Evolutionary conservation across 1,140 invertebrate species (phyloP), one percentile per base, ranked within the genome.

Genomic region (Araneus ventricosus): DNA sequence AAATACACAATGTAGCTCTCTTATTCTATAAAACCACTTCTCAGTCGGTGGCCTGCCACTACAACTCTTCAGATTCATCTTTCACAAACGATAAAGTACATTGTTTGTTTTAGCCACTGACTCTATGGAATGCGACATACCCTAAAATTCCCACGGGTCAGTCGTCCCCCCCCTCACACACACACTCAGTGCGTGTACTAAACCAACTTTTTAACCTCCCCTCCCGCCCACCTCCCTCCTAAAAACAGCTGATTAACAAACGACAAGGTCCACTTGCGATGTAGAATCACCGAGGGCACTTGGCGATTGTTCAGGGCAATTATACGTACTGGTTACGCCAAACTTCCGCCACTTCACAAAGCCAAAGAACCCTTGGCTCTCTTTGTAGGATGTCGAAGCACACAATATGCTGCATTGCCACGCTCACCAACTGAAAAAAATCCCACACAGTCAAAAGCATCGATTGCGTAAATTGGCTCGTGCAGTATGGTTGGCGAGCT

Each of bases 291-390:
- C 10, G 45, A 86, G 57, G 7, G 27, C 84, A 34, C 84, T 86
- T 59, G 84, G 45, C 30, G 84, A 59, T 86, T 86, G 84, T 61
- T 6, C 45, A 14, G 84, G 45, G 84, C 84, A 86, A 86, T 86
- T 86, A 86, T 86, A 24, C 52, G 17, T 45, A 41, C 80, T 34
- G 39, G 59, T 7, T 63, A 5, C 80, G 80, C 39, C 80, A 84
- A 84, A 84, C 80, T 34, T 75, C 70, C 70, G 70, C 80, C 80
- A 86, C 84, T 86, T 61, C 70, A 75, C 70, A 75, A 75, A 75
- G 52, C 30, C 52, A 86, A 61, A 61, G 84, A n/a, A 59, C 84
- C 30, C 27, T 61, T 39, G 34, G 39, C 80, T 84, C 39, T 39
- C 80, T 37, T 37, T 86, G 41, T 45, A 30, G 20, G 84, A 34